These are phyloP conservation scores for Schrankia costaestrigalis DNA, from an alignment of 2,888 invertebrate species.

Conservation along the genomic window DNA sequence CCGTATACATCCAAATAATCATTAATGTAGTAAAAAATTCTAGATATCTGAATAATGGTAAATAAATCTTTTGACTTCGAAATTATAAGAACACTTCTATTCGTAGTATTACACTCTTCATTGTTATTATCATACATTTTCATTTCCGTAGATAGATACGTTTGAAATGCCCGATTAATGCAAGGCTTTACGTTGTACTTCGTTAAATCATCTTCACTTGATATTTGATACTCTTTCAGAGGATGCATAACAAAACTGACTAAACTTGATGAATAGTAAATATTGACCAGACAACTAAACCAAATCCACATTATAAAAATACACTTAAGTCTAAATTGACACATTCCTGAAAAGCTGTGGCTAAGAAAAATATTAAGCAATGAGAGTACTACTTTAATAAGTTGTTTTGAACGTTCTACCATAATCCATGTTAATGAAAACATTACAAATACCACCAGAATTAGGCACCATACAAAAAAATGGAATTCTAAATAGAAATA, in stretches of 20 bases:
- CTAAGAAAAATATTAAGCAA: slow-evolving; percentile 36
- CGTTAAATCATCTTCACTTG: slow-evolving; percentile 32
- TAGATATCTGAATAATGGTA: slow-evolving; percentile 3
- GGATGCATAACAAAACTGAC: slow-evolving; percentile 39
- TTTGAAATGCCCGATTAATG: slow-evolving; percentile 23
- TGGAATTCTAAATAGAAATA: slow-evolving; percentile 26
- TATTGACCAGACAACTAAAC: slow-evolving; percentile 39
- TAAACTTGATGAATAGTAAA: slow-evolving; percentile 39
- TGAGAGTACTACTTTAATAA: slow-evolving; percentile 24
- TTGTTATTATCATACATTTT: not conserved
- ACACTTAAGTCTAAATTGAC: slow-evolving; percentile 16
- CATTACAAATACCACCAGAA: slow-evolving; percentile 8
- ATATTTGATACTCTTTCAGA: slow-evolving; percentile 36
- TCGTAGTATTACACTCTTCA: slow-evolving; percentile 9
- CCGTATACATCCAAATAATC: slow-evolving; percentile 7
- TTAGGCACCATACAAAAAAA: slow-evolving; percentile 12
- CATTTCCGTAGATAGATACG: slow-evolving; percentile 4
- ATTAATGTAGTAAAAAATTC: slow-evolving; percentile 1
- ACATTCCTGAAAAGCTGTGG: slow-evolving; percentile 24
- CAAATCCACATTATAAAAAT: slow-evolving; percentile 36
- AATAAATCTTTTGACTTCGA: slow-evolving; percentile 1
- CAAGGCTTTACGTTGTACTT: slow-evolving; percentile 53
- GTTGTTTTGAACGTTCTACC: slow-evolving; percentile 24
- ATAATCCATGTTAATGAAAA: slow-evolving; percentile 7
- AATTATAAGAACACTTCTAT: not conserved